Evolutionary conservation across 2,797 vertebrate genomes (phyloP).

Genomic region (Acrossocheilus wenchowensis): DNA sequence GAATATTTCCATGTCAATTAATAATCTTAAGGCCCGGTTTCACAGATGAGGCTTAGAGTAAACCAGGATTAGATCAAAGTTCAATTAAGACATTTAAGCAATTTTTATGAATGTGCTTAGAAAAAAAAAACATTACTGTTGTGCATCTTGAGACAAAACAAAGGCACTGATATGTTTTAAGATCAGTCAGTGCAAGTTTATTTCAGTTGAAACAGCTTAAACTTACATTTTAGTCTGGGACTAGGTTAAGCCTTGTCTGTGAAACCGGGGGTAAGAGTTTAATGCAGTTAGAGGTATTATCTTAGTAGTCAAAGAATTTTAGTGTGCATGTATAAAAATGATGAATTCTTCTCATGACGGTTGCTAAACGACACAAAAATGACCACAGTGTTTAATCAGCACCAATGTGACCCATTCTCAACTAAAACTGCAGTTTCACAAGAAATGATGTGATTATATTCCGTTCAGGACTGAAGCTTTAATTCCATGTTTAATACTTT

Average conservation of each 20-base stretch:
- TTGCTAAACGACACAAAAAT: constrained; percentile 11
- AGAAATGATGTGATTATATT: background rate
- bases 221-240: too few relatives aligned
- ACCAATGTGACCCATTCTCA: background rate
- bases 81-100: too few relatives aligned
- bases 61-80: too few relatives aligned
- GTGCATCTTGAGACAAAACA: too few relatives aligned
- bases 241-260: too few relatives aligned
- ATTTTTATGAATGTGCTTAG: too few relatives aligned
- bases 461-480: background rate
- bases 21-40: background rate
- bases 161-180: too few relatives aligned
- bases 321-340: background rate
- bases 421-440: background rate
- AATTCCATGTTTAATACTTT: background rate
- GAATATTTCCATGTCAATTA: background rate
- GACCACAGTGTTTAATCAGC: background rate
- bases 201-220: too few relatives aligned
- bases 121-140: too few relatives aligned
- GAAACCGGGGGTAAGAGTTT: background rate
- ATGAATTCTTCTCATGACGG: background rate
- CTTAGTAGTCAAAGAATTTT: background rate
- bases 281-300: background rate
- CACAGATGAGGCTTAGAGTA: too few relatives aligned
- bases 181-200: too few relatives aligned